These are phyloP conservation scores for Cepphus grylle DNA, from an alignment of 2,113 vertebrate genomes.

Conservation along the genomic window DNA sequence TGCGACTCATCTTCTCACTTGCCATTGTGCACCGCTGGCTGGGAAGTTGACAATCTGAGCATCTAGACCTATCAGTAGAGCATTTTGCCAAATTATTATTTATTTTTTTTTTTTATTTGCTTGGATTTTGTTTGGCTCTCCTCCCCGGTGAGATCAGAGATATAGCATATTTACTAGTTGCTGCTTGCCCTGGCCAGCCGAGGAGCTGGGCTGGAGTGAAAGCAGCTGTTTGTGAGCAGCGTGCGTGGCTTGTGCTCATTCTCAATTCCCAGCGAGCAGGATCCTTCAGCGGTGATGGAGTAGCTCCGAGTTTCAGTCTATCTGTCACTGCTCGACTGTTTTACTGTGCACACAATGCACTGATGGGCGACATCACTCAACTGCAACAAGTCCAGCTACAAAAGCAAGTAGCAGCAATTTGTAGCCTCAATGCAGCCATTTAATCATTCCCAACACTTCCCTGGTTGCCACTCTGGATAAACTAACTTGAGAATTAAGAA, in stretches of 20 bases:
- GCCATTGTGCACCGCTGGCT: background rate
- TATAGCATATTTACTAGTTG: conserved; percentile 47
- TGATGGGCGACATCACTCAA: conserved; percentile 79
- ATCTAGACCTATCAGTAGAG: background rate
- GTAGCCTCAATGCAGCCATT: conserved; percentile 62
- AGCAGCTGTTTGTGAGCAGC: conserved; percentile 17
- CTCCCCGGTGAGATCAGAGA: background rate
- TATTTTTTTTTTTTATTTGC: background rate
- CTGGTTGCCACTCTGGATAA: conserved; percentile 53
- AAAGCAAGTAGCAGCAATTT: conserved; percentile 73
- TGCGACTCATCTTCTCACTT: background rate
- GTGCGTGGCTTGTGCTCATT: conserved; percentile 50
- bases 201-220: conserved; percentile 37
- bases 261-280: conserved; percentile 71
- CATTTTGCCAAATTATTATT: conserved; percentile 16
- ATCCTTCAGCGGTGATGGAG: conserved; percentile 73
- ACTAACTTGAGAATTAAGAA: conserved; percentile 68
- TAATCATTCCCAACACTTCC: conserved; percentile 68
- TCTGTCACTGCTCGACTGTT: conserved; percentile 82
- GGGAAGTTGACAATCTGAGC: background rate
- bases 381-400: conserved; percentile 72
- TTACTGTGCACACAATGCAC: conserved; percentile 82
- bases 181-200: conserved; percentile 76
- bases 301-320: conserved; percentile 72
- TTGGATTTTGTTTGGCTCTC: conserved; percentile 3